Conservation (phyloP, 2,797 vertebrate genomes). For the Danio jaintianensis region DNA sequence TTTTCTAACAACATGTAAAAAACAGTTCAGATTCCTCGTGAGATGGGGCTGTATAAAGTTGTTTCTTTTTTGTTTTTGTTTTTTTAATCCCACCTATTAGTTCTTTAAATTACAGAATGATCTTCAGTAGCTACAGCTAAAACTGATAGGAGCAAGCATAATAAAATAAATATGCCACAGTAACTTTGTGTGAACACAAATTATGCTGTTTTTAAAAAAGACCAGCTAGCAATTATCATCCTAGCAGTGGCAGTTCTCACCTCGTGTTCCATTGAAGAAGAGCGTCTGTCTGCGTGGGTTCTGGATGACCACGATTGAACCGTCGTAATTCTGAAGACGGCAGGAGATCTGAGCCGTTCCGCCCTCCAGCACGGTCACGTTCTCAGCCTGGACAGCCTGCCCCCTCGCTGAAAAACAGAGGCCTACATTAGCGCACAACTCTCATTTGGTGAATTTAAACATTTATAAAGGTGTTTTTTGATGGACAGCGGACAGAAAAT, state of each 20-base stretch:
- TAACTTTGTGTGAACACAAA: background rate
- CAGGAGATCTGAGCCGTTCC: constrained; percentile 92
- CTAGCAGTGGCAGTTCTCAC: constrained; percentile 65
- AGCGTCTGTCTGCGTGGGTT: constrained; percentile 92
- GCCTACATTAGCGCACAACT: constrained; percentile 33
- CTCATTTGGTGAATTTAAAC: constrained; percentile 4
- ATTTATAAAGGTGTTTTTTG: constrained; percentile 21
- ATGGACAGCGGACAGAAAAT: constrained; percentile 24
- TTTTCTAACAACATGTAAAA: no score
- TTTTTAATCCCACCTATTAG: background rate
- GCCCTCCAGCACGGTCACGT: constrained; percentile 90
- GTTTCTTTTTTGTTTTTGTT: background rate
- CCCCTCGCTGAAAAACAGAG: constrained; percentile 69
- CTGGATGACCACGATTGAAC: constrained; percentile 95
- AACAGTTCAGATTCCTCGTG: no score
- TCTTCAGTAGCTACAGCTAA: background rate
- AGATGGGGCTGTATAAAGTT: no score
- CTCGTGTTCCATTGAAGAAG: constrained; percentile 93
- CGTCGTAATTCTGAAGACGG: constrained; percentile 90
- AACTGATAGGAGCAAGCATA: background rate
- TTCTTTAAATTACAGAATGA: background rate
- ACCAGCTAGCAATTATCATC: background rate
- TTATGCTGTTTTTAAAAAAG: background rate
- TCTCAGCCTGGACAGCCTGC: constrained; percentile 93
- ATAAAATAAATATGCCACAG: background rate